Evolutionary conservation across 2,797 vertebrate genomes (phyloP).

Genomic region (Caiman crocodilus): DNA sequence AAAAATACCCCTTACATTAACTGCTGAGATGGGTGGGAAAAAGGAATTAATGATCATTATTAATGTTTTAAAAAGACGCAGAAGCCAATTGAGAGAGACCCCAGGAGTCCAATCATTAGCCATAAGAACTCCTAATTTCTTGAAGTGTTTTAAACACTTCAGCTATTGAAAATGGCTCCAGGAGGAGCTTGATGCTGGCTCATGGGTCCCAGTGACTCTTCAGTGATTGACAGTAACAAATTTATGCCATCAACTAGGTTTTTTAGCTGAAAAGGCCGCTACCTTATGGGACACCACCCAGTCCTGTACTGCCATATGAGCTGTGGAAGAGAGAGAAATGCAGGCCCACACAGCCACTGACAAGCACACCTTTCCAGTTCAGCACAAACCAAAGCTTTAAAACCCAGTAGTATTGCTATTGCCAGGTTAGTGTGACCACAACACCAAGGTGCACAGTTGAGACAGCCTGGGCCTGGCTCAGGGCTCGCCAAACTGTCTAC

Average conservation of each 20-base stretch:
- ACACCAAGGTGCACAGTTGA: too few species aligned
- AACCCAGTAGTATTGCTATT: too few species aligned
- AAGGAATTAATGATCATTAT: conserved; percentile 42
- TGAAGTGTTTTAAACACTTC: conserved; percentile 5
- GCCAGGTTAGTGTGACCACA: too few species aligned
- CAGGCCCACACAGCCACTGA: too few species aligned
- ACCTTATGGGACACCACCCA: neutral
- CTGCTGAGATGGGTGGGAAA: conserved; percentile 12
- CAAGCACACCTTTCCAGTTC: too few species aligned
- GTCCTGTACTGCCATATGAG: neutral
- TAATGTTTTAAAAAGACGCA: conserved; percentile 33
- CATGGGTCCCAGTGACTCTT: neutral
- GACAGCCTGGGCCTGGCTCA: too few species aligned
- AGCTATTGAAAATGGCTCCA: neutral
- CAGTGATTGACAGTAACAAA: conserved; percentile 10
- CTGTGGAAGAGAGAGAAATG: neutral
- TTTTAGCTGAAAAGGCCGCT: neutral
- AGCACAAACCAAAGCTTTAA: too few species aligned
- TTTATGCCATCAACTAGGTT: neutral
- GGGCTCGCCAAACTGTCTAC: too few species aligned
- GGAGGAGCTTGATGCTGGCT: neutral
- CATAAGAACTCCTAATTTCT: conserved; percentile 47
- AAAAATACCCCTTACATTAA: conserved; percentile 30
- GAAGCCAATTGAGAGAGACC: conserved; percentile 35
- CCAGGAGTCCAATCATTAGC: conserved; percentile 44